These are phyloP conservation scores for Leptodactylus fallax DNA, from an alignment of 2,797 vertebrate genomes.

Conservation along the genomic window DNA sequence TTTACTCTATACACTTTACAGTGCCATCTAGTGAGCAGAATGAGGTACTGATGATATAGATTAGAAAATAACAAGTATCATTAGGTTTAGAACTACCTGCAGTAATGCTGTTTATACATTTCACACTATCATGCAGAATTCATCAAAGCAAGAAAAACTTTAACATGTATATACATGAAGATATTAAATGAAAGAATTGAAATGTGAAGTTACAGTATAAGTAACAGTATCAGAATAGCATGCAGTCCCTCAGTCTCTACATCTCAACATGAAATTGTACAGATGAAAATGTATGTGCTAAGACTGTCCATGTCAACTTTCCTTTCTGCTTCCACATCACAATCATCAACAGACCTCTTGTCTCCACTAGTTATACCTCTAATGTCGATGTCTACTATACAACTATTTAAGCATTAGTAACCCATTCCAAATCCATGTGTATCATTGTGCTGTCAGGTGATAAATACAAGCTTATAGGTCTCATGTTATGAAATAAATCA, in stretches of 20 bases:
- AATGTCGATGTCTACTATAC: too few species aligned
- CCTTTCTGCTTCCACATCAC: too few species aligned
- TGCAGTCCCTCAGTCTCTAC: not conserved
- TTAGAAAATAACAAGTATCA: not conserved
- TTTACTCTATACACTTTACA: constrained; percentile 3
- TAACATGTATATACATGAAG: not conserved
- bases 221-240: too few species aligned
- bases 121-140: not conserved
- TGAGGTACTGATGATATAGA: constrained; percentile 14
- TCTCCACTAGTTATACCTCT: too few species aligned
- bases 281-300: not conserved
- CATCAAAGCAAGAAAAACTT: not conserved
- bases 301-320: not conserved
- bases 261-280: not conserved
- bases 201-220: not conserved
- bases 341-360: too few species aligned
- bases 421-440: too few species aligned
- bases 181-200: not conserved
- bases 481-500: too few species aligned
- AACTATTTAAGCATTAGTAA: too few species aligned
- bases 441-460: too few species aligned
- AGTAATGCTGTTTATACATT: not conserved
- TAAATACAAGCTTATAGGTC: too few species aligned
- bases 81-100: not conserved
- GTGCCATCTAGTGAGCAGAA: constrained; percentile 51